Conservation (phyloP, 1,140 invertebrate genomes). For the Pantala flavescens region DNA sequence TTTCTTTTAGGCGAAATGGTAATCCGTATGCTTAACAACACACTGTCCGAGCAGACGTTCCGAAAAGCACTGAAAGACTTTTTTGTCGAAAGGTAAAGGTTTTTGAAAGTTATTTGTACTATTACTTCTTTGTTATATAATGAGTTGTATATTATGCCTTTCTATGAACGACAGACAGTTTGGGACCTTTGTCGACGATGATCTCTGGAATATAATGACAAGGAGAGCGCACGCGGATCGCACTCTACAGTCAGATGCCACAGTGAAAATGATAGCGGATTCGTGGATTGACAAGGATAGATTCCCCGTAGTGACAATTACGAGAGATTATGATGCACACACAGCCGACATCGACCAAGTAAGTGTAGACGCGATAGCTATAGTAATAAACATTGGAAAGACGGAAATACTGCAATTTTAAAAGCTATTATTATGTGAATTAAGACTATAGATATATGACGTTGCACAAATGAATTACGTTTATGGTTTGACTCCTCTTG, state of each 20-base stretch:
- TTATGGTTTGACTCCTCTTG: too few relatives aligned
- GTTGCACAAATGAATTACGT: too few relatives aligned
- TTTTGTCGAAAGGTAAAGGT: slow-evolving; percentile 45
- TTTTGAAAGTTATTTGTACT: neutral
- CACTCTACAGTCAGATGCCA: slow-evolving; percentile 41
- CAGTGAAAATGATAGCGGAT: slow-evolving; percentile 52
- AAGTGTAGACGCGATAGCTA: slow-evolving; percentile 21
- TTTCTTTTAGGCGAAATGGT: slow-evolving; percentile 62
- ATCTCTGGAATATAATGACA: slow-evolving; percentile 68
- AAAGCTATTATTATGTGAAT: too few relatives aligned
- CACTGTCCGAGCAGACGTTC: slow-evolving; percentile 69
- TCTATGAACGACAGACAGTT: slow-evolving; percentile 43
- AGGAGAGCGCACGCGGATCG: slow-evolving; percentile 48
- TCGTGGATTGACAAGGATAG: slow-evolving; percentile 74
- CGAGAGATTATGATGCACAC: slow-evolving; percentile 52
- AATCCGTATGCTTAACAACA: slow-evolving; percentile 85
- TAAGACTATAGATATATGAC: too few relatives aligned
- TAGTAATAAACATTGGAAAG: too few relatives aligned
- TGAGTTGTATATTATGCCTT: slow-evolving; percentile 1
- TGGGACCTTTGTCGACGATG: slow-evolving; percentile 63
- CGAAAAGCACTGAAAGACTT: slow-evolving; percentile 60
- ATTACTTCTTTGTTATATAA: neutral
- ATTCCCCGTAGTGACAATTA: slow-evolving; percentile 66
- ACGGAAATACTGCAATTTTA: too few relatives aligned
- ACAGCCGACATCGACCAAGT: slow-evolving; percentile 56